Conservation (phyloP, 2,113 vertebrate species). For the Cepphus grylle region DNA sequence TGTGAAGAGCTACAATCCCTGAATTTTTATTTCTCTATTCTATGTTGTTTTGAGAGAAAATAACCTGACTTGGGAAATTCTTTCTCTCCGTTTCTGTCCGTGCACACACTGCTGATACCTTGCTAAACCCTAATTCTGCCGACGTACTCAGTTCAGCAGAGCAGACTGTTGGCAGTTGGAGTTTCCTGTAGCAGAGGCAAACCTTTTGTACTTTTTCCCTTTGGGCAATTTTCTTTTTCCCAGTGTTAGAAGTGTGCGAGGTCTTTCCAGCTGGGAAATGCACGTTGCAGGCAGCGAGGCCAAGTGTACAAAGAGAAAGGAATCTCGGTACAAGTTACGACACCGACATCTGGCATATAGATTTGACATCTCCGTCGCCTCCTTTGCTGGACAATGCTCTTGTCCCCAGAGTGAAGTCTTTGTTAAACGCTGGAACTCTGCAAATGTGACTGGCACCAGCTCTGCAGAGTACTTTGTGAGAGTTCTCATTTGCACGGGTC, state of each 20-base stretch:
- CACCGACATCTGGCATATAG: constrained; percentile 57
- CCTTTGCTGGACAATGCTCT: constrained; percentile 41
- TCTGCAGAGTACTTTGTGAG: neutral
- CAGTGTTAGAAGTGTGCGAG: constrained; percentile 1
- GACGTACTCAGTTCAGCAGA: neutral
- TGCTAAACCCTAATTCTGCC: neutral
- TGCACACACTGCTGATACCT: neutral
- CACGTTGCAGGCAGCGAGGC: neutral
- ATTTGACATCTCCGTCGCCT: constrained; percentile 42
- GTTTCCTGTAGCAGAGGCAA: constrained; percentile 55
- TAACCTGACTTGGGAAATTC: neutral
- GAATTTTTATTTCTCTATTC: neutral
- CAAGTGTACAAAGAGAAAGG: constrained; percentile 22
- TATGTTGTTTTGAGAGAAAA: neutral
- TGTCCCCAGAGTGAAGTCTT: constrained; percentile 47
- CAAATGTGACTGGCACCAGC: constrained; percentile 23
- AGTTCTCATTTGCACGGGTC: neutral
- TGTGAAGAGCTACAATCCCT: neutral
- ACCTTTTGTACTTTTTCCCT: constrained; percentile 62
- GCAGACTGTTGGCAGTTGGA: constrained; percentile 39
- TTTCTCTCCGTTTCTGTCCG: neutral
- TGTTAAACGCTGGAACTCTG: constrained; percentile 2
- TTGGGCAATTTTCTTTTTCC: constrained; percentile 42
- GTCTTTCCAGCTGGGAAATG: constrained; percentile 52
- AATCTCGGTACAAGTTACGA: neutral